Evolutionary conservation across 2,888 invertebrate species (phyloP).

Genomic region (Willowsia nigromaculata): DNA sequence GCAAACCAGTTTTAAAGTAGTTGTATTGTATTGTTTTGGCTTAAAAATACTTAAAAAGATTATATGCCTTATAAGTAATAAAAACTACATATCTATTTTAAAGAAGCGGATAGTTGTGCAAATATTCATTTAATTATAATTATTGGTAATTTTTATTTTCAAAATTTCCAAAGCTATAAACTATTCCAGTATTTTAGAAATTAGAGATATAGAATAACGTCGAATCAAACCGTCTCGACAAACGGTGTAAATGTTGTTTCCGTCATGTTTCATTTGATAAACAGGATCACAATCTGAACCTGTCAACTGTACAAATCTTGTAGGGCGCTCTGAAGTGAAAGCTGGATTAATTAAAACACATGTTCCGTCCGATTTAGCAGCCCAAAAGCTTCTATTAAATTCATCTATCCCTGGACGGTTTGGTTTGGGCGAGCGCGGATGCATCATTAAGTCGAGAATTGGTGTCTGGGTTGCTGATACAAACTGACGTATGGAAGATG

Average conservation of each 20-base stretch:
- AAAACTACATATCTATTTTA: no score
- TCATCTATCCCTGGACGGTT: conserved; percentile 73
- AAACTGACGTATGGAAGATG: conserved; percentile 61
- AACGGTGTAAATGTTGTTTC: conserved; percentile 83
- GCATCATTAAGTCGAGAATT: conserved; percentile 74
- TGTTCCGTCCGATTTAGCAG: conserved; percentile 76
- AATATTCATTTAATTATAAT: no score
- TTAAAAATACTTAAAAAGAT: no score
- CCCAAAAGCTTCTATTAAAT: conserved; percentile 75
- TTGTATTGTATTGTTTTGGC: neutral
- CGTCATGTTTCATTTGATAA: conserved; percentile 84
- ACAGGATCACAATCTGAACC: conserved; percentile 88
- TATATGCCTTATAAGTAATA: no score
- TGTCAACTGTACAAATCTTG: conserved; percentile 82
- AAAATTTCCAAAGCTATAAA: neutral
- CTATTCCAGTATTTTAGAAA: conserved; percentile 53
- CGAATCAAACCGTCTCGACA: conserved; percentile 85
- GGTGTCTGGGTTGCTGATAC: conserved; percentile 73
- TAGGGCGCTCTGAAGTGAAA: conserved; percentile 39
- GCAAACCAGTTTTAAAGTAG: no score
- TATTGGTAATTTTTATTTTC: no score
- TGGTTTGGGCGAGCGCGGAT: conserved; percentile 75
- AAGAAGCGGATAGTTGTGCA: no score
- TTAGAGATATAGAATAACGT: conserved; percentile 82
- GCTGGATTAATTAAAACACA: conserved; percentile 74